Percentiles rank a stretch among this genome's conserved stretches.
phyloP scores from a whole-genome alignment of 2,113 vertebrate genomes.

The Cavia aperea region DNA sequence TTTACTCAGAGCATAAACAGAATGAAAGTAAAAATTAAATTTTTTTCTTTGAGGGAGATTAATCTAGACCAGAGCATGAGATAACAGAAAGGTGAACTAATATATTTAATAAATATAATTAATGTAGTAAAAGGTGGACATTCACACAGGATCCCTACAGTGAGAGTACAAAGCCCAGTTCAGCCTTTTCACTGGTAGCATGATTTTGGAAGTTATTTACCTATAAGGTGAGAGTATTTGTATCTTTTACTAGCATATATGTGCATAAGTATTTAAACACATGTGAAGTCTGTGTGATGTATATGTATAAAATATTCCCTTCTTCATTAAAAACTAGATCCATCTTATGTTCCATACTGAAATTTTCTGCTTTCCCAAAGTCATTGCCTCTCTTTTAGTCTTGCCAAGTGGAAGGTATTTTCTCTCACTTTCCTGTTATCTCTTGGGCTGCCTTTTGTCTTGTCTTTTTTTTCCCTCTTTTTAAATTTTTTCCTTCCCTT shows the following conservation, averaged over 20 bases:
- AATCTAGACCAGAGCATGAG: neutral
- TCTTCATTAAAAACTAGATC: neutral
- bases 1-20: constrained; percentile 18
- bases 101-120: neutral
- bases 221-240: neutral
- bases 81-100: neutral
- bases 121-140: neutral
- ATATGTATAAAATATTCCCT: neutral
- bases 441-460: neutral
- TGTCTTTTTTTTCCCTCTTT: neutral
- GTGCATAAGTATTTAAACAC: neutral
- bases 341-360: neutral
- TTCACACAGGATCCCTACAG: neutral
- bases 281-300: neutral
- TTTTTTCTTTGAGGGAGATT: neutral
- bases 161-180: neutral
- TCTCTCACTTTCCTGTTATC: neutral
- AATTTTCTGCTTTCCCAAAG: neutral
- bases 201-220: neutral
- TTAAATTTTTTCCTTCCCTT: neutral
- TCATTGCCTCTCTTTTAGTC: neutral
- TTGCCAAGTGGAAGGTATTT: neutral
- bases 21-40: neutral
- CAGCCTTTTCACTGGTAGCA: neutral
- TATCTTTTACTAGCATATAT: neutral